phyloP scores from a whole-genome alignment of 2,888 invertebrate genomes.

The Synergus gifuensis region DNA sequence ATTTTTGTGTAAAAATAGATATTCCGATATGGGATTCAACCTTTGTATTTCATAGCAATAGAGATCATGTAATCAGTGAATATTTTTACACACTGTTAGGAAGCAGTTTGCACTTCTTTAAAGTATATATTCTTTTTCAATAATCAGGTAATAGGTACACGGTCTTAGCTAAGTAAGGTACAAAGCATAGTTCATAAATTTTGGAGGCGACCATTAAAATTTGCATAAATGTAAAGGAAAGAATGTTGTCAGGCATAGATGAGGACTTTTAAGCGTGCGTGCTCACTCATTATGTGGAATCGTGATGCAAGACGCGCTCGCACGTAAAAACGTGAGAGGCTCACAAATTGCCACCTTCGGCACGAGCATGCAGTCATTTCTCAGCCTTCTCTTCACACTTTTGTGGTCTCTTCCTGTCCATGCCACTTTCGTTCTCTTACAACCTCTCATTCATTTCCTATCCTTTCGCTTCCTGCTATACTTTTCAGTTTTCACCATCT shows the following conservation, averaged over 20 bases:
- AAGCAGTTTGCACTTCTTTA: neutral
- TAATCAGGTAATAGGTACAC: neutral
- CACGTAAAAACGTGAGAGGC: constrained; percentile 73
- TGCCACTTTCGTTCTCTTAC: neutral
- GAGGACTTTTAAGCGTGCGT: constrained; percentile 63
- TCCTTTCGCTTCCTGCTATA: constrained; percentile 6
- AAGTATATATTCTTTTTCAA: neutral
- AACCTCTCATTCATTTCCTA: constrained; percentile 33
- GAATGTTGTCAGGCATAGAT: constrained; percentile 53
- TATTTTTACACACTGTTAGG: neutral
- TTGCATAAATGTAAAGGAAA: constrained; percentile 64
- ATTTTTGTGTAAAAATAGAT: neutral
- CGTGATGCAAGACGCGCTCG: constrained; percentile 67
- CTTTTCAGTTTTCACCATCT: neutral
- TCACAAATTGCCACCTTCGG: constrained; percentile 71
- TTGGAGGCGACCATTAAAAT: constrained; percentile 63
- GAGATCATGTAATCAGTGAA: neutral
- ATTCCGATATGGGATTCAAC: neutral
- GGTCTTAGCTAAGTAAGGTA: constrained; percentile 20
- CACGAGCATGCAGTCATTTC: constrained; percentile 57
- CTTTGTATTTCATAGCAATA: neutral
- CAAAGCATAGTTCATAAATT: constrained; percentile 62
- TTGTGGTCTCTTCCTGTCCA: constrained; percentile 31
- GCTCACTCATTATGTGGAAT: constrained; percentile 73
- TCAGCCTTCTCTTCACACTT: constrained; percentile 42